Conservation (phyloP, 2,888 invertebrate species). For the Pandemis corylana region DNA sequence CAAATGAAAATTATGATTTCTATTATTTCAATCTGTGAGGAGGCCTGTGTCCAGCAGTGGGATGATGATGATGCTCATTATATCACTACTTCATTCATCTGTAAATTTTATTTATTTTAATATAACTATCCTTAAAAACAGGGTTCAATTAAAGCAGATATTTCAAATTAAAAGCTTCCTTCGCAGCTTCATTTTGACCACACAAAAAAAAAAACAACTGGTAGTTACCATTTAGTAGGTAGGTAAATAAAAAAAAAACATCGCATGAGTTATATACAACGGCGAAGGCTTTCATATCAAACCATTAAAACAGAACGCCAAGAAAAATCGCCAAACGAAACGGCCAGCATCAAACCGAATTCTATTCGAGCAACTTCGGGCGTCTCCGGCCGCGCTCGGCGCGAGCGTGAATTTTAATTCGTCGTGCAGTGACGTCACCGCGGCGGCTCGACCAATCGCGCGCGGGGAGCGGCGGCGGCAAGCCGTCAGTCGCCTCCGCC, state of each 20-base stretch:
- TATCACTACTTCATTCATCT: no score
- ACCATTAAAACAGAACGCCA: neutral
- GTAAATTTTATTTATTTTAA: no score
- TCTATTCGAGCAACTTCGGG: conserved; percentile 25
- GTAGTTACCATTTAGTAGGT: neutral
- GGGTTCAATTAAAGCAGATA: no score
- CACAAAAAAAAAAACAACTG: no score
- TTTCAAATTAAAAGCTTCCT: no score
- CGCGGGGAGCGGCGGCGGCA: conserved; percentile 40
- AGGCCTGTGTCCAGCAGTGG: no score
- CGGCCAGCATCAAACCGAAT: conserved; percentile 6
- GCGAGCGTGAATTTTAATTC: conserved; percentile 49
- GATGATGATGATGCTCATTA: no score
- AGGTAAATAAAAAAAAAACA: neutral
- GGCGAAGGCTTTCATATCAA: neutral
- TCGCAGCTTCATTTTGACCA: no score
- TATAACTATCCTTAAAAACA: no score
- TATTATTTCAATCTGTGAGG: no score
- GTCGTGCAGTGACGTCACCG: conserved; percentile 68
- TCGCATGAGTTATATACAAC: neutral
- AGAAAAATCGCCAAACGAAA: conserved; percentile 10
- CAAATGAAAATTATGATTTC: no score
- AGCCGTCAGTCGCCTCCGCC: conserved; percentile 52
- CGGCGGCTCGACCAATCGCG: conserved; percentile 64
- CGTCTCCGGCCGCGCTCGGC: conserved; percentile 45